A percentile compares a stretch with the other conserved stretches of the same genome.
Evolutionary conservation across 2,797 vertebrate genomes (phyloP).

Genomic region (Dicrostonyx torquatus): DNA sequence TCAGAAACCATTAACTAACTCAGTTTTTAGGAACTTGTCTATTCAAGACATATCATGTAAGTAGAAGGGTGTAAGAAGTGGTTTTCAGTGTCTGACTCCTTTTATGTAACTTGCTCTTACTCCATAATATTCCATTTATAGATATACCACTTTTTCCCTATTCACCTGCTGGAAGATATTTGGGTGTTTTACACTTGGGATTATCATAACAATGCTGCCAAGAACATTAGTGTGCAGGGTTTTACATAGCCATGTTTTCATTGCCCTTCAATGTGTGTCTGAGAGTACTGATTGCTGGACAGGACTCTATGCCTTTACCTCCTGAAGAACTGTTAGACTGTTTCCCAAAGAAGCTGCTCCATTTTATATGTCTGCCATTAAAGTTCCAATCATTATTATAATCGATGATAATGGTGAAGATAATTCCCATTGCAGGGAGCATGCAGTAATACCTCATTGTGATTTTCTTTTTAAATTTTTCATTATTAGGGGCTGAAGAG

Average conservation of each 20-base stretch:
- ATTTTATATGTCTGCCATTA: not conserved
- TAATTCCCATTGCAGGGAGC: not conserved
- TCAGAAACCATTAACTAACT: not conserved
- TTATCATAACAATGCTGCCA: not conserved
- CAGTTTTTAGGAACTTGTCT: not conserved
- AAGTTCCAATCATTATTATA: not conserved
- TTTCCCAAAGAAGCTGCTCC: conserved; percentile 17
- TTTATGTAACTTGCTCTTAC: not conserved
- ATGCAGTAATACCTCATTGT: not conserved
- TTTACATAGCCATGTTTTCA: not conserved
- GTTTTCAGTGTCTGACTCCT: not conserved
- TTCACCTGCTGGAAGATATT: not conserved
- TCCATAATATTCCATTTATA: not conserved
- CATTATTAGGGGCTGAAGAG: not conserved
- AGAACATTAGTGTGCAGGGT: not conserved
- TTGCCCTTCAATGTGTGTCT: not conserved
- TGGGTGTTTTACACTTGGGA: not conserved
- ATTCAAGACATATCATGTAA: not conserved
- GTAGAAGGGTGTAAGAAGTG: not conserved
- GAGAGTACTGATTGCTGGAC: not conserved
- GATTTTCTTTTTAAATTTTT: not conserved
- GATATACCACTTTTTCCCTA: not conserved
- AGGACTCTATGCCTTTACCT: not conserved
- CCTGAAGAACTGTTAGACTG: not conserved
- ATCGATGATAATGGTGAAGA: not conserved